phyloP scores from a whole-genome alignment of 2,888 invertebrate species.

The Melanargia galathea region DNA sequence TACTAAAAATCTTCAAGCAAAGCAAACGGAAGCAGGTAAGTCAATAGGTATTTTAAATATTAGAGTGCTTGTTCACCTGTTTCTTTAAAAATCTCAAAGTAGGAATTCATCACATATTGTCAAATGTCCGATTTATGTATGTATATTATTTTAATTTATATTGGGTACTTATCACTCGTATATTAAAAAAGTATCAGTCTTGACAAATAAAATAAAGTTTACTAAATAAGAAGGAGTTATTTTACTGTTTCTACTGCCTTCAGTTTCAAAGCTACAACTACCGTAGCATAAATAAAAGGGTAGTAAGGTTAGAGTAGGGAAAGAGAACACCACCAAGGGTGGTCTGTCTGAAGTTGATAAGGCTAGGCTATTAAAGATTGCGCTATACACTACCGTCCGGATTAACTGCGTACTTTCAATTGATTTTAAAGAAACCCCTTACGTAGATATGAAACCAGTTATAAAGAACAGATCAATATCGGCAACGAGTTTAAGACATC shows the following conservation, averaged over 20 bases:
- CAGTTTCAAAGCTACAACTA: background rate
- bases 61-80: background rate
- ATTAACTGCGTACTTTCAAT: slow-evolving; percentile 64
- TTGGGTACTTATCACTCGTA: no score
- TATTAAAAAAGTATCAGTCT: no score
- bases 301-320: slow-evolving; percentile 49
- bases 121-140: background rate
- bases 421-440: slow-evolving; percentile 57
- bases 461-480: slow-evolving; percentile 46
- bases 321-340: slow-evolving; percentile 57
- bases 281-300: slow-evolving; percentile 48
- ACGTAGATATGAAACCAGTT: slow-evolving; percentile 43
- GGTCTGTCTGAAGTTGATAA: slow-evolving; percentile 75
- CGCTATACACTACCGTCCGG: slow-evolving; percentile 65
- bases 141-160: no score
- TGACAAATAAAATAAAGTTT: background rate
- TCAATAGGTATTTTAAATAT: no score
- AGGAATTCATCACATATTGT: no score
- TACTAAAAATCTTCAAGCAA: background rate
- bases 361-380: slow-evolving; percentile 81
- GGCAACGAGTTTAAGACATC: slow-evolving; percentile 39
- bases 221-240: background rate
- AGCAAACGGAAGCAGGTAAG: background rate
- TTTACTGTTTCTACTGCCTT: background rate
- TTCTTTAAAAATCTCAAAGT: background rate